A percentile compares a stretch with the other conserved stretches of the same genome.
These are phyloP conservation scores for Labeo catla DNA, from an alignment of 2,113 vertebrate species.

Conservation along the genomic window DNA sequence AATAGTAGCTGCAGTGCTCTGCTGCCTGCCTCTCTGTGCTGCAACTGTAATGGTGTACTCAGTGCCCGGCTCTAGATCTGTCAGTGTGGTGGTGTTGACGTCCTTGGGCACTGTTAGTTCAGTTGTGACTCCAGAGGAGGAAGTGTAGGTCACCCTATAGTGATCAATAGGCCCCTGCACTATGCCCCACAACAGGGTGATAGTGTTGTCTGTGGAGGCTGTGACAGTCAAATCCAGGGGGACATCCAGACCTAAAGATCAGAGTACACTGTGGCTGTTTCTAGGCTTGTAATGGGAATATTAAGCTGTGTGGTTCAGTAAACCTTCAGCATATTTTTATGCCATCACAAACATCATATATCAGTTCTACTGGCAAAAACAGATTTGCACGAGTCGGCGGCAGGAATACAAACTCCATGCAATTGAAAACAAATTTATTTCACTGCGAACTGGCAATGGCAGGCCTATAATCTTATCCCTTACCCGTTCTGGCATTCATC, in stretches of 20 bases:
- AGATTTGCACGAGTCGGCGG: background rate
- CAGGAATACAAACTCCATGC: constrained; percentile 6
- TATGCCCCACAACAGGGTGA: constrained; percentile 89
- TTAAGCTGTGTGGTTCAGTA: background rate
- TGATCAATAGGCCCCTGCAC: constrained; percentile 93
- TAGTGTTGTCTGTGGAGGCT: constrained; percentile 90
- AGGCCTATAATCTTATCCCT: constrained; percentile 58
- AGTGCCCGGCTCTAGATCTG: constrained; percentile 87
- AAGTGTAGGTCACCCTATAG: constrained; percentile 90
- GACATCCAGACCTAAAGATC: constrained; percentile 84
- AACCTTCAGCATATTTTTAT: background rate
- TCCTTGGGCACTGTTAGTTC: constrained; percentile 88
- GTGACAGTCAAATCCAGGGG: constrained; percentile 89
- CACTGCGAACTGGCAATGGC: constrained; percentile 12
- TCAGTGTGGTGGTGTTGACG: constrained; percentile 81
- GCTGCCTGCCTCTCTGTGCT: constrained; percentile 90
- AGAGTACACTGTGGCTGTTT: background rate
- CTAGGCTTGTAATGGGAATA: background rate
- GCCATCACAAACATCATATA: background rate
- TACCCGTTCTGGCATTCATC: constrained; percentile 96
- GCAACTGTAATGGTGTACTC: constrained; percentile 94
- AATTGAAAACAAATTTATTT: background rate
- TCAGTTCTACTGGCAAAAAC: background rate
- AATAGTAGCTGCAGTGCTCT: constrained; percentile 88
- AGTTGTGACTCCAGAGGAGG: constrained; percentile 83